phyloP scores from a whole-genome alignment of 2,888 invertebrate species.

The Drosophila quinaria region DNA sequence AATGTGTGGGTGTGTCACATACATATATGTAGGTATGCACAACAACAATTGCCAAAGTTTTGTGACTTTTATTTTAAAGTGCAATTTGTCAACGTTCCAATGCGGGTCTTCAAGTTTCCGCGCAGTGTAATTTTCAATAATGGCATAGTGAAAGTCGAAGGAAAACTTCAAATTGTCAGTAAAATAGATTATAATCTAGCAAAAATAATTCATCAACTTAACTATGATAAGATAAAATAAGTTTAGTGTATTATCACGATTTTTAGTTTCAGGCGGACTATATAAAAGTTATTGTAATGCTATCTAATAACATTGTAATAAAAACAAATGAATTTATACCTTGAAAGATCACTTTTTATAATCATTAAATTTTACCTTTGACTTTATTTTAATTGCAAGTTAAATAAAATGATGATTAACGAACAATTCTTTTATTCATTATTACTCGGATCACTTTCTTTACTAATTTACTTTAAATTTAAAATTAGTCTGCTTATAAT shows the following conservation, averaged over 20 bases:
- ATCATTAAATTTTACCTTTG: no score
- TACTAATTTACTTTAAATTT: no score
- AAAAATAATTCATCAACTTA: conserved; percentile 26
- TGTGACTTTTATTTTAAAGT: conserved; percentile 40
- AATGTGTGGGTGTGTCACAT: neutral
- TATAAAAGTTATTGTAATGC: neutral
- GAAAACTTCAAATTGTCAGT: conserved; percentile 24
- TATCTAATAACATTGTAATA: neutral
- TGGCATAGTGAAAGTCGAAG: neutral
- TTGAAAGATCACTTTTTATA: no score
- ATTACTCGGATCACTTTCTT: no score
- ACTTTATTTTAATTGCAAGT: no score
- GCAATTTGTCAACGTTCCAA: conserved; percentile 50
- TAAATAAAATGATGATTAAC: no score
- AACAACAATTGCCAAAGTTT: conserved; percentile 41
- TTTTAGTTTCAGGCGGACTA: neutral
- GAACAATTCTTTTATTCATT: no score
- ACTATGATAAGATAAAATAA: neutral
- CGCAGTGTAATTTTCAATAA: conserved; percentile 17
- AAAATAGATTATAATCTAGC: conserved; percentile 25
- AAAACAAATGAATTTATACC: no score
- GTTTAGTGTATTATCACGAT: neutral
- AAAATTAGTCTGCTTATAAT: neutral
- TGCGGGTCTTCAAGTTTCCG: conserved; percentile 11
- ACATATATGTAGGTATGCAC: conserved; percentile 12